Base-by-base conservation (phyloP, 2,888 invertebrate species). In the Ectemnius lituratus region DNA sequence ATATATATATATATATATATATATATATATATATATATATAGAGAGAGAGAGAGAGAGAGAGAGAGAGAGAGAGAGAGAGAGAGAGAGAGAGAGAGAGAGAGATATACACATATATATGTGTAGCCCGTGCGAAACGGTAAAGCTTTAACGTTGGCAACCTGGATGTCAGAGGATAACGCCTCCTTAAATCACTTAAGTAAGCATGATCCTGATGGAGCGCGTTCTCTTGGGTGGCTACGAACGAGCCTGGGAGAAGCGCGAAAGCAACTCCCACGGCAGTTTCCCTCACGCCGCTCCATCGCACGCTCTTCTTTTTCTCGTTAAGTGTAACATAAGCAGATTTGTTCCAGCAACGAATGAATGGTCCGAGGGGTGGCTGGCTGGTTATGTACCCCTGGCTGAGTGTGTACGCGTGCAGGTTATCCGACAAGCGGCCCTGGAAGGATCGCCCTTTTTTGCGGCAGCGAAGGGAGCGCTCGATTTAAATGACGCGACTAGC, bases 171-270 rank as follows among this genome's bases (percentile, higher is more conserved):
- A 59, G 68, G 77, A 79, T 82, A 78, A 81, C 66, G 76, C 70
- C 73, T 79, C 70, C 73, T 79, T 80, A 82, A 82, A 79, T 82
- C 78, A 73, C 75, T 81, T 79, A 80, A 76, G 75, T 76, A 80
- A 78, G 75, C 76, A 67, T 73, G 80, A 80, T 81, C 74, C 73
- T 75, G 78, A 79, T 70, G 69, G 73, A 75, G 68, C 71, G 72
- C 71, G 70, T 70, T 59, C 73, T 64, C 37, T 37, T n/a, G 60
- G 59, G 20, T 37, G 37, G 13, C 63, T 46, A 65, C 62, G 60
- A 70, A 73, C 62, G 52, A 49, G 70, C 69, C 67, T 70, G 64
- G 65, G 70, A 58, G 49, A 28, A 16, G 28, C 58, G 46, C 23
- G 45, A 64, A 65, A 57, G 46, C 14, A 65, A 46, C 28, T 56